Evolutionary conservation across 2,797 vertebrate species (phyloP), one percentile per base, ranked within the genome.

Genomic region (Phalloptychus januarius): DNA sequence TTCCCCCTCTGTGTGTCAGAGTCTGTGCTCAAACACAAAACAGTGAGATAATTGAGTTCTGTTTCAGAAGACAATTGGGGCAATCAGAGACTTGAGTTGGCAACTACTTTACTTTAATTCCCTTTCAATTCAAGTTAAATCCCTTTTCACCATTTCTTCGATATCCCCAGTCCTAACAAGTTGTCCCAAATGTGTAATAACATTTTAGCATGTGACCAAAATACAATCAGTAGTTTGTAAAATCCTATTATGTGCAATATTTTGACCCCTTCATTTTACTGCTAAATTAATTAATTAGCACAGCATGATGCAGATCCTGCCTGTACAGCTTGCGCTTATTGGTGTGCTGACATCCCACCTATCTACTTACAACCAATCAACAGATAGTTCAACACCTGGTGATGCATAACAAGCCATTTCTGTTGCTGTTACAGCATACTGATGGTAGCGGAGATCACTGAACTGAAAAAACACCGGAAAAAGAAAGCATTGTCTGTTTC

Each of bases 41-140:
- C 65, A 7, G 65, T 42, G 65, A 28, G n/a, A 54, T 74, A 25
- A 50, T 56, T 85, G 86, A 81, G 81, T 78, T 77, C 73, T 73
- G 46, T 65, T 76, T 80, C 67, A 73, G 52, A 77, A 40, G 31
- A 7, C 25, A 42, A 15, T 15, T 20, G 45, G 4, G 54, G 2
- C 36, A 67, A 40, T 40, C 10, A 40, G 18, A 38, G 16, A 40
- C 65, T 28, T 44, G 65, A 38, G 38, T 42, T 44, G 20, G 65
- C 16, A 69, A 42, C 23, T 44, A 44, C 11, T 44, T 69, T 44
- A 15, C 40, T 69, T 44, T 42, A n/a, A 69, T 69, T 69, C 11
- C 5, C 23, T 70, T 42, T 70, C 15, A n/a, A 44, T 44, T 70
- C 23, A 70, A 44, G 40, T 16, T 5, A 15, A 70, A 44, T 69